Evolutionary conservation across 2,888 invertebrate genomes (phyloP), one percentile per base, ranked within the genome.

Genomic region (Thymelicus sylvestris): DNA sequence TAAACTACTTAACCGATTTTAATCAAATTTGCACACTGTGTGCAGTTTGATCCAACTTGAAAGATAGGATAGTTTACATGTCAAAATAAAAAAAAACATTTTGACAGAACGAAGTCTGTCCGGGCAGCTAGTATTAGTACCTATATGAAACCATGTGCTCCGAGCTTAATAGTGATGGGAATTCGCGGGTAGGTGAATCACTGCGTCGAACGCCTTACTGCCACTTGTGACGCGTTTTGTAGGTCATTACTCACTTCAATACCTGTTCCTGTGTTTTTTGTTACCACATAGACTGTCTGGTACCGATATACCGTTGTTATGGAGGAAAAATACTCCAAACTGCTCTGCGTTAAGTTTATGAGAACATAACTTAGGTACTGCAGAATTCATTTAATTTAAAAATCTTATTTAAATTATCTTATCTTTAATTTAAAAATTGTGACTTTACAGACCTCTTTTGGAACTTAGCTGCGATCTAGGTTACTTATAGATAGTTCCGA

Each of bases 221-320:
- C 68, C 62, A 55, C 55, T 65, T 64, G 47, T 41, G 70, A 65
- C 70, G 41, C 66, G 66, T 66, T 71, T 70, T 71, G 65, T 71
- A 52, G 70, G 66, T 71, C 70, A 66, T 71, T 66, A 71, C 66
- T 66, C 70, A 71, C 66, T 38, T 64, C 41, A 50, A 65, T 70
- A 70, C 70, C 65, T 52, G 70, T 70, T 70, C 70, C 57, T 44
- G 52, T 52, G 19, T 69, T 68, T 65, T 61, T 66, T 66, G 47
- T 47, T 41, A 57, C 31, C 44, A 52, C 57, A 38, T 57, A 38
- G 31, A 57, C 31, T 12, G 65, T 66, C 65, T 66, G 55, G 55
- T 19, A 52, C 39, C 7, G 55, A 7, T 39, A 12, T 57, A 38
- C 57, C 57, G 57, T 57, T 57, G 31, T 31, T 38, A 38, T 38